Evolutionary conservation across 1,140 invertebrate genomes (phyloP).

Genomic region (Cyclina sinensis): DNA sequence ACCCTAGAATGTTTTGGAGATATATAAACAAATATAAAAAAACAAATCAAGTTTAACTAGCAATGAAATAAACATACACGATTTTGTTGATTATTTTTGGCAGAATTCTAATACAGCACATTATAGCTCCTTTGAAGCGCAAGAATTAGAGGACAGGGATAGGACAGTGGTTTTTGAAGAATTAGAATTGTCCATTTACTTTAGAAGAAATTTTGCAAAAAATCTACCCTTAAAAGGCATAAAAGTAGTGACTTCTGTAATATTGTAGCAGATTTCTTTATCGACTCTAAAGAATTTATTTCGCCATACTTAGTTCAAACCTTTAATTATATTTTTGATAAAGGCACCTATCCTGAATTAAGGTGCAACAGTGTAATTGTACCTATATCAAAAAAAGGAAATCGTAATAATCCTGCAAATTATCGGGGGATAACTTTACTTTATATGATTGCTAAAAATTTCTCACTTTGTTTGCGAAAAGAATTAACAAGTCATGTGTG

Average conservation of each 20-base stretch:
- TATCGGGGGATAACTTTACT: background rate
- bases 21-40: slow-evolving; percentile 8
- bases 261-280: background rate
- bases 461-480: background rate
- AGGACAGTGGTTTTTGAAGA: background rate
- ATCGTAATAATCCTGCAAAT: background rate
- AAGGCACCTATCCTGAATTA: background rate
- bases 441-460: background rate
- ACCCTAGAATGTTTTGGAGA: background rate
- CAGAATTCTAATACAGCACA: background rate
- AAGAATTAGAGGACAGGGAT: background rate
- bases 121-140: background rate
- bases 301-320: too few relatives aligned
- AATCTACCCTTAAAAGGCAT: background rate
- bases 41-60: background rate
- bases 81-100: background rate
- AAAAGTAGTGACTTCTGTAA: background rate
- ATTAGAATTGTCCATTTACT: background rate
- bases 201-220: background rate
- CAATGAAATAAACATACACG: background rate
- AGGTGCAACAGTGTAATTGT: background rate
- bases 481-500: background rate
- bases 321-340: background rate
- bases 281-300: background rate
- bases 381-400: background rate